A percentile compares a stretch with the other conserved stretches of the same genome.
phyloP scores from a whole-genome alignment of 2,888 invertebrate genomes.

The Mimachlamys varia region DNA sequence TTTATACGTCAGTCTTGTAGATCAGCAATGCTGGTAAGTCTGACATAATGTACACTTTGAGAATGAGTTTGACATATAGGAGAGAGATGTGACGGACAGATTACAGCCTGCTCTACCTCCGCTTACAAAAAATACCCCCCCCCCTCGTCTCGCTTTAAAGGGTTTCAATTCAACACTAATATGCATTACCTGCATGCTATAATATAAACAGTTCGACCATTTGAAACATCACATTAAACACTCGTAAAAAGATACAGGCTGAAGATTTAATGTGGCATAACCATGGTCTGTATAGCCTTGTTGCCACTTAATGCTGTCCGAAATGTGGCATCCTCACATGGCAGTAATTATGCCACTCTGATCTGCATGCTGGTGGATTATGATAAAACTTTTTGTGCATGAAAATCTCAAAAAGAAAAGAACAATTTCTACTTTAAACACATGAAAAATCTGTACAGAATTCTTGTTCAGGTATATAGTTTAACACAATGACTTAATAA shows the following conservation, averaged over 20 bases:
- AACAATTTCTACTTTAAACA: background rate
- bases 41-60: background rate
- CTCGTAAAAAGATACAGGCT: background rate
- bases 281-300: background rate
- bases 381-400: background rate
- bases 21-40: background rate
- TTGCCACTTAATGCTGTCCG: background rate
- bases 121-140: background rate
- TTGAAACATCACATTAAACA: background rate
- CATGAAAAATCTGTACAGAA: background rate
- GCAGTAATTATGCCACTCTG: background rate
- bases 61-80: constrained; percentile 28
- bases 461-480: background rate
- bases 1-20: background rate
- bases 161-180: background rate
- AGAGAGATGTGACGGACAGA: background rate
- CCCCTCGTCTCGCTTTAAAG: background rate
- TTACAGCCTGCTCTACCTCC: background rate
- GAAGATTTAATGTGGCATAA: background rate
- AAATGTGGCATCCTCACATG: background rate
- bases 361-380: background rate
- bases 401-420: background rate
- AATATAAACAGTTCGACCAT: background rate
- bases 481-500: background rate
- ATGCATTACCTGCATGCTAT: constrained; percentile 6